Conservation (phyloP, 1,140 invertebrate species). For the Drosophila miranda region DNA sequence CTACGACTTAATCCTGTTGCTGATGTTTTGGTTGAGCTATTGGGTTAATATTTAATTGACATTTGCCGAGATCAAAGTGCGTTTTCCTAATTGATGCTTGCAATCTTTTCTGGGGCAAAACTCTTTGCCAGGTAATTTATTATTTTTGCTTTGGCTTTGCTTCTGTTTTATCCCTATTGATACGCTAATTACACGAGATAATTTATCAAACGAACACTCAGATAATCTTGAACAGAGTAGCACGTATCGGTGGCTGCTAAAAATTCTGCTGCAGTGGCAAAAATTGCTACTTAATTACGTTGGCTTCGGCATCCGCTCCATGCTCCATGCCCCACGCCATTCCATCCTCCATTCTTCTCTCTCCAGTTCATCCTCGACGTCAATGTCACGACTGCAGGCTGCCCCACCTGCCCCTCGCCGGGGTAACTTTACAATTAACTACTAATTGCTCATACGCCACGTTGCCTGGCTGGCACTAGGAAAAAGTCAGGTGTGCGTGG, state of each 20-base stretch:
- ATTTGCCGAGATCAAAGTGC: constrained; percentile 23
- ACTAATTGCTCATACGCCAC: constrained; percentile 79
- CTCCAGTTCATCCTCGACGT: constrained; percentile 31
- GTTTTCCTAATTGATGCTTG: background rate
- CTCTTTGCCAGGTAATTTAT: constrained; percentile 5
- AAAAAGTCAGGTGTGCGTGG: constrained; percentile 59
- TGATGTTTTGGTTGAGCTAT: constrained; percentile 42
- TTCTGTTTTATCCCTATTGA: constrained; percentile 62
- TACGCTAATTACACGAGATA: constrained; percentile 74
- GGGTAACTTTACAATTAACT: constrained; percentile 78
- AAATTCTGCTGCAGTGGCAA: constrained; percentile 73
- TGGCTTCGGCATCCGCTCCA: constrained; percentile 36
- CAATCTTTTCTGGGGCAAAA: too few species aligned
- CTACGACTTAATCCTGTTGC: constrained; percentile 16
- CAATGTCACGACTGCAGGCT: constrained; percentile 69
- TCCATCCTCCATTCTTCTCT: background rate
- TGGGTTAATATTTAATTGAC: constrained; percentile 61
- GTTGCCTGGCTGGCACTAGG: constrained; percentile 59
- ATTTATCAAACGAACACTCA: constrained; percentile 57
- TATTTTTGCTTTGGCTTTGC: constrained; percentile 11
- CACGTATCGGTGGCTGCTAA: constrained; percentile 51
- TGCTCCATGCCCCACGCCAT: background rate
- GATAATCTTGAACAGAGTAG: constrained; percentile 1
- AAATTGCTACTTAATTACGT: constrained; percentile 77
- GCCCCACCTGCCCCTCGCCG: constrained; percentile 39